A percentile compares a stretch with the other conserved stretches of the same genome.
phyloP scores from a whole-genome alignment of 2,113 vertebrate genomes.

The Stegostoma tigrinum region DNA sequence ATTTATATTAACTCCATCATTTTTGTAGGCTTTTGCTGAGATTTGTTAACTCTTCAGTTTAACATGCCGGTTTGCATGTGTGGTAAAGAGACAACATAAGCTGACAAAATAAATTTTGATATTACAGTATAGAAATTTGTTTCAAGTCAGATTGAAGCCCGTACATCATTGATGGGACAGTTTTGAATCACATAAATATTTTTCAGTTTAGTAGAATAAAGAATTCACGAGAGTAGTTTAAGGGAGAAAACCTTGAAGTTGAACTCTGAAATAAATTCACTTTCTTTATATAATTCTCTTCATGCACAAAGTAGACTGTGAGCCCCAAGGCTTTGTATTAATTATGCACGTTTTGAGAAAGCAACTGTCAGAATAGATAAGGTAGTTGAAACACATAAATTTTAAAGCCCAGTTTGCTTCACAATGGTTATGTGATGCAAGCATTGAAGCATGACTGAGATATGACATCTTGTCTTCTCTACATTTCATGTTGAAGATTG shows the following conservation, averaged over 20 bases:
- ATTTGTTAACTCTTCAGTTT: neutral
- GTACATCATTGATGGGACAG: neutral
- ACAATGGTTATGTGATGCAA: slow-evolving; percentile 48
- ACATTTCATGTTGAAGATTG: slow-evolving; percentile 44
- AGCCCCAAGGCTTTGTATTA: slow-evolving; percentile 67
- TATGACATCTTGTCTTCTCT: slow-evolving; percentile 44
- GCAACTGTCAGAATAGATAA: slow-evolving; percentile 64
- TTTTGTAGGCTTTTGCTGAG: neutral
- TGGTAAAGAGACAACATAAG: neutral
- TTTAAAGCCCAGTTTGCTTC: slow-evolving; percentile 44
- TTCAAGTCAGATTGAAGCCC: neutral
- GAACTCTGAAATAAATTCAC: neutral
- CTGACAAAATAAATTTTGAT: neutral
- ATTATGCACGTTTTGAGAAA: slow-evolving; percentile 67
- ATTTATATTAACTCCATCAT: neutral
- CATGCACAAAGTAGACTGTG: slow-evolving; percentile 55
- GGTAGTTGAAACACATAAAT: slow-evolving; percentile 56
- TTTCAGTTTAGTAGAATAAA: slow-evolving; percentile 21
- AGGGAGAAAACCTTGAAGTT: neutral
- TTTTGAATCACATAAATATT: neutral
- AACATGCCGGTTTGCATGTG: neutral
- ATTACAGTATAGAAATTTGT: neutral
- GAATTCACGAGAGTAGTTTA: neutral
- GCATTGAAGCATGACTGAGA: slow-evolving; percentile 47
- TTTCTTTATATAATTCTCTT: neutral